Conservation (phyloP, 2,797 vertebrate species). For the Gorsachius magnificus region DNA sequence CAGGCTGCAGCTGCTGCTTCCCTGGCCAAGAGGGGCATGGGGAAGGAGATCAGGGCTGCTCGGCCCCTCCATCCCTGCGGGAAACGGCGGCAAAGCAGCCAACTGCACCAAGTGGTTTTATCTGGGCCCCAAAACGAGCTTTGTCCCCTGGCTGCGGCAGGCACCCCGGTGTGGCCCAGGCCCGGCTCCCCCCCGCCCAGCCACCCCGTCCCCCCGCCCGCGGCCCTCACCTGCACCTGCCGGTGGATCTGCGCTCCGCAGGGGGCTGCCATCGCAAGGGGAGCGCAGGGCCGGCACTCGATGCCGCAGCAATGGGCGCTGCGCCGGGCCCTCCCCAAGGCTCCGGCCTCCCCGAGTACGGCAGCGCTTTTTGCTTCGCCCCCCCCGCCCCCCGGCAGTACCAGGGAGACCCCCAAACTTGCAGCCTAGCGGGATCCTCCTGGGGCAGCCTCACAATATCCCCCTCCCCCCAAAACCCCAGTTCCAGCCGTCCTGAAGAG, state of each 20-base stretch:
- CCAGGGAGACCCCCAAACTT: neutral
- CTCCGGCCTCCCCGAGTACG: neutral
- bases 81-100: neutral
- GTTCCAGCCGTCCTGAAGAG: neutral
- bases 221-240: conserved; percentile 35
- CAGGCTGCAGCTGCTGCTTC: neutral
- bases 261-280: neutral
- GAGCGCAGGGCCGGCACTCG: neutral
- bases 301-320: neutral
- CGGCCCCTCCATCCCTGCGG: neutral
- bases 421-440: neutral
- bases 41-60: neutral
- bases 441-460: neutral
- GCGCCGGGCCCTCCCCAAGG: neutral
- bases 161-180: neutral
- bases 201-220: fast-evolving
- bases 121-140: fast-evolving
- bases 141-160: neutral
- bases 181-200: fast-evolving
- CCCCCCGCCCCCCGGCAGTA: neutral
- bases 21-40: fast-evolving
- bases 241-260: neutral
- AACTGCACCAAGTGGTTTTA: fast-evolving
- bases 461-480: no score
- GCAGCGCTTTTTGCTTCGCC: neutral